Evolutionary conservation across 2,113 vertebrate species (phyloP).

Genomic region (Acrocephalus arundinaceus): DNA sequence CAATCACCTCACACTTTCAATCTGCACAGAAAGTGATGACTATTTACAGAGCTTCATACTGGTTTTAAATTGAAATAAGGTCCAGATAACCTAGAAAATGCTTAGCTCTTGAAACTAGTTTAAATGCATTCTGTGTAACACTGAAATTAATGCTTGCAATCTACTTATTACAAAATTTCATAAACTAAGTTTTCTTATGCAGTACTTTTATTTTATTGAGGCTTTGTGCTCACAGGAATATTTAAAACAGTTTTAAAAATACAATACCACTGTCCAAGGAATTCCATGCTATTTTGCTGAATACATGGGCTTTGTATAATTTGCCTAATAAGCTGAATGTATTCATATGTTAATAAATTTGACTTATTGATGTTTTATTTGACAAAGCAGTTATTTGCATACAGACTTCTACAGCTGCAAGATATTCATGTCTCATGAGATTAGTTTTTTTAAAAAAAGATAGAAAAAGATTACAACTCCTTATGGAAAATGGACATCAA

Average conservation of each 20-base stretch:
- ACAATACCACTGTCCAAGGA: not conserved
- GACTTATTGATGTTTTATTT: constrained; percentile 41
- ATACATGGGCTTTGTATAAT: not conserved
- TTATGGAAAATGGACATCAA: not conserved
- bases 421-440: not conserved
- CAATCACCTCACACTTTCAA: not conserved
- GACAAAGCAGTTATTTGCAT: constrained; percentile 25
- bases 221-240: not conserved
- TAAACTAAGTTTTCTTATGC: not conserved
- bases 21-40: not conserved
- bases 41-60: not conserved
- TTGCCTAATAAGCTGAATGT: not conserved
- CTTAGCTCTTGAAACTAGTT: not conserved
- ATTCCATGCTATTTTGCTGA: constrained; percentile 30
- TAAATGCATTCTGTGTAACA: not conserved
- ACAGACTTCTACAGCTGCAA: not conserved
- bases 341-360: constrained; percentile 30
- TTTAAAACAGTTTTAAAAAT: not conserved
- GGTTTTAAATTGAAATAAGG: not conserved
- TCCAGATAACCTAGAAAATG: not conserved
- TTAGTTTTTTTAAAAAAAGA: not conserved
- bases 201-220: not conserved
- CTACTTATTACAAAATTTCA: not conserved
- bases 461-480: not conserved
- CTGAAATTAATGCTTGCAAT: not conserved